Base-by-base conservation (phyloP, 2,113 vertebrate genomes). In the Progne subis region DNA sequence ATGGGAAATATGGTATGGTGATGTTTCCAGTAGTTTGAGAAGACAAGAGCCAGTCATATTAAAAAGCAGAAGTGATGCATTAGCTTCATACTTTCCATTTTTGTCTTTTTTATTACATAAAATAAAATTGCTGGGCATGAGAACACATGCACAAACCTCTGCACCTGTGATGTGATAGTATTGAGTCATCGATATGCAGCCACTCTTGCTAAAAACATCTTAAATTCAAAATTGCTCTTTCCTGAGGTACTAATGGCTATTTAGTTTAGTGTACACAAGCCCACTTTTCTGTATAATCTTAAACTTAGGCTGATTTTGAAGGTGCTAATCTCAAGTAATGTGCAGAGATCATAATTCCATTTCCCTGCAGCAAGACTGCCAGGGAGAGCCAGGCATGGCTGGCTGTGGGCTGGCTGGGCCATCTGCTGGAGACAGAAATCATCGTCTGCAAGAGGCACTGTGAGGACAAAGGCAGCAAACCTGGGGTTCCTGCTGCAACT, bases 371-470 rank as follows among this genome's bases (percentile, higher is more conserved):
- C 12, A 37, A 31, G 46, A 9, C 9, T 44, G 72, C 41, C 23
- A 7, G 47, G 24, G 39, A 12, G 21, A 17, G 72, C 2, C 3
- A 20, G 81, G 28, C 12, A 8, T 0, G 9, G 82, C 79, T 55
- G 69, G 49, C 70, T 86, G 83, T 0, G 1, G 57, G 90, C 91
- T 89, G 44, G 29, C 76, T 80, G 68, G 50, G 86, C 94, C 89
- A 86, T 69, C 93, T 91, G 81, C 95, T 95, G 96, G 95, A 78
- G 72, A 88, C 76, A 72, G 18, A 20, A 44, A 18, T 28, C 37
- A 50, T 4, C 0, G 0, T 5, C 39, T 4, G 55, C 53, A 17
- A 24, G 46, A 44, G 32, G 31, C 56, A 4, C 72, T 18, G 50
- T 0, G 2, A 52, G 47, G n/a, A 37, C 32, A 7, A 34, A 59